These are phyloP conservation scores for Hyperoplus immaculatus DNA, from an alignment of 2,797 vertebrate genomes.

Conservation along the genomic window DNA sequence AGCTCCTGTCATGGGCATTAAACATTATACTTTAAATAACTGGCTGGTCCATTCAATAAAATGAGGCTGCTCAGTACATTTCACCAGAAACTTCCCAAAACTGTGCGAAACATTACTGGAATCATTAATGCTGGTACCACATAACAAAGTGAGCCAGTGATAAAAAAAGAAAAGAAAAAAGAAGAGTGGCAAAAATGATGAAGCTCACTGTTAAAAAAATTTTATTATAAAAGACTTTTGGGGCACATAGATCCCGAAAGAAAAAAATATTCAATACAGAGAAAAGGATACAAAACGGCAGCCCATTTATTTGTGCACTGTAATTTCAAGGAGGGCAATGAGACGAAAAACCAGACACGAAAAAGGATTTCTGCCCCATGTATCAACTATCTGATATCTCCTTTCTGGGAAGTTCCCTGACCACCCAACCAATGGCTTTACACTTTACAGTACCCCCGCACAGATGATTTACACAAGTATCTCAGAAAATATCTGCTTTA, in stretches of 20 bases:
- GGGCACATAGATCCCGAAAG: neutral
- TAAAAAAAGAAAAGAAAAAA: neutral
- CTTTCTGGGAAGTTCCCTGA: conserved; percentile 57
- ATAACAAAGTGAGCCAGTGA: neutral
- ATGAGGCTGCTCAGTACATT: conserved; percentile 22
- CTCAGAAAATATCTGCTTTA: conserved; percentile 29
- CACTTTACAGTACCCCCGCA: conserved; percentile 4
- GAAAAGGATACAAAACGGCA: conserved; percentile 2
- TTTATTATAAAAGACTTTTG: neutral
- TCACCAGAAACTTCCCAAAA: conserved; percentile 25
- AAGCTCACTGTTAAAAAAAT: neutral
- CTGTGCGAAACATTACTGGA: conserved; percentile 18
- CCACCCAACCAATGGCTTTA: conserved; percentile 61
- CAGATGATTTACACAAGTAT: conserved; percentile 43
- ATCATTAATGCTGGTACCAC: conserved; percentile 15
- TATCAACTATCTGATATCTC: conserved; percentile 50
- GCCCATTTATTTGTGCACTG: neutral
- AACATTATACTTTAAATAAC: conserved; percentile 16
- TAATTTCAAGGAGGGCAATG: conserved; percentile 15
- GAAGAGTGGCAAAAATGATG: neutral
- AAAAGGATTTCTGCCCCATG: conserved; percentile 36
- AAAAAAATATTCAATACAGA: neutral
- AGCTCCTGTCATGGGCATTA: conserved; percentile 28
- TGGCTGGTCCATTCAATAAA: conserved; percentile 14
- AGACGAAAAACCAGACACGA: conserved; percentile 43